A percentile compares a stretch with the other conserved stretches of the same genome.
phyloP scores from a whole-genome alignment of 2,888 invertebrate species.

The Calameuta filiformis region DNA sequence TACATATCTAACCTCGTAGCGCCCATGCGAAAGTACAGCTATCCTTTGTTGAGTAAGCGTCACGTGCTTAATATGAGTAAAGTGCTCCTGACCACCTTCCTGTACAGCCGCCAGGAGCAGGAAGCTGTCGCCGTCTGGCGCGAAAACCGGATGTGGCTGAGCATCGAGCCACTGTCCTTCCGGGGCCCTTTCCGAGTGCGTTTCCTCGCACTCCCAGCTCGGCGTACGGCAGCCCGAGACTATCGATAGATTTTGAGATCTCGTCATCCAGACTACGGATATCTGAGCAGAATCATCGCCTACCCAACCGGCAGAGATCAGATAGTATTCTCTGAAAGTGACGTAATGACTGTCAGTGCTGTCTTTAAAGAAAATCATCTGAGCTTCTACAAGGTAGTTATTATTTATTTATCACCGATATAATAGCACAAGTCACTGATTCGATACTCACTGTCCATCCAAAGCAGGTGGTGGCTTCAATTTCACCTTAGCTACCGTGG shows the following conservation, averaged over 20 bases:
- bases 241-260: conserved; percentile 91
- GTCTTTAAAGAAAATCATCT: neutral
- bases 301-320: conserved; percentile 93
- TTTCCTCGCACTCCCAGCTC: conserved; percentile 87
- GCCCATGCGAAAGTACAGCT: conserved; percentile 86
- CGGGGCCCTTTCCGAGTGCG: conserved; percentile 84
- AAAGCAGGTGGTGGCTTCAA: conserved; percentile 80
- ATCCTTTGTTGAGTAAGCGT: conserved; percentile 85
- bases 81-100: conserved; percentile 85
- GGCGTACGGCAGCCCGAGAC: conserved; percentile 87
- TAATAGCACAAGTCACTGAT: neutral
- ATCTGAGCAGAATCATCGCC: conserved; percentile 81
- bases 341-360: neutral
- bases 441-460: conserved; percentile 80
- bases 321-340: conserved; percentile 84
- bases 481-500: conserved; percentile 34
- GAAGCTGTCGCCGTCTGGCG: conserved; percentile 86
- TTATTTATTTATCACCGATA: neutral
- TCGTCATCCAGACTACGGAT: conserved; percentile 92
- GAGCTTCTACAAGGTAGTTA: neutral
- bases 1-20: conserved; percentile 76
- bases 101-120: conserved; percentile 84
- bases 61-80: conserved; percentile 89
- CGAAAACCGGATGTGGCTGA: conserved; percentile 85
- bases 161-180: conserved; percentile 89